Conservation (phyloP, 2,888 invertebrate species). For the Poecilobothrus nobilitatus region DNA sequence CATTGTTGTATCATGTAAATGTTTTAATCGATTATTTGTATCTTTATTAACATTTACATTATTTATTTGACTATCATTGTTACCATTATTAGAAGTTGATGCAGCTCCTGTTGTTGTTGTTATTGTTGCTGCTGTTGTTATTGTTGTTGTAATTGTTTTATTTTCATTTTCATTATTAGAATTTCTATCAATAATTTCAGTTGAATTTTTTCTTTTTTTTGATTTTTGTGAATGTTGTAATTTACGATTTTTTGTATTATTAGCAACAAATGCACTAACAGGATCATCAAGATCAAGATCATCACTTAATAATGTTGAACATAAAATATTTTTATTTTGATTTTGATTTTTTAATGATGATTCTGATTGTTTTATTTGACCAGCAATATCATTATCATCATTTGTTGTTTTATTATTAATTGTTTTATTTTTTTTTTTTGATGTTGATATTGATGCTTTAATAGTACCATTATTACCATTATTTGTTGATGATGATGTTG, state of each 20-base stretch:
- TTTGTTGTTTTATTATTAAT: constrained; percentile 19
- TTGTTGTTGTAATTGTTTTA: background rate
- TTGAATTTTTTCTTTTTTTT: background rate
- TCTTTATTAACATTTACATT: constrained; percentile 45
- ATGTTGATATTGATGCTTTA: constrained; percentile 2
- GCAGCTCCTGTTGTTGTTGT: too few species aligned
- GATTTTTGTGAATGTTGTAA: constrained; percentile 12
- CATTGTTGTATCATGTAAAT: constrained; percentile 82
- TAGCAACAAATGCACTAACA: constrained; percentile 38
- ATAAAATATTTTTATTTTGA: constrained; percentile 26
- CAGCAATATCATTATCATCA: constrained; percentile 21
- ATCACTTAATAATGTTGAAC: constrained; percentile 40
- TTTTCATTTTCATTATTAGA: constrained; percentile 17
- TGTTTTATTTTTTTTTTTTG: constrained; percentile 16
- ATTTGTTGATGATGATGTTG: background rate
- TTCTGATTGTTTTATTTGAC: constrained; percentile 14
- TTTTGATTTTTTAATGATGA: constrained; percentile 18
- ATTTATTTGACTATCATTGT: constrained; percentile 21
- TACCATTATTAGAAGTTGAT: constrained; percentile 12
- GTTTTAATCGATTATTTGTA: constrained; percentile 61
- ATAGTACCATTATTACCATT: too few species aligned
- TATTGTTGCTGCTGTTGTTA: background rate
- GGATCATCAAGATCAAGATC: constrained; percentile 45
- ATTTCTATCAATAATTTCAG: constrained; percentile 19
- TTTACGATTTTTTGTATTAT: constrained; percentile 26